Conservation (phyloP, 2,113 vertebrate species). For the Stegostoma tigrinum region DNA sequence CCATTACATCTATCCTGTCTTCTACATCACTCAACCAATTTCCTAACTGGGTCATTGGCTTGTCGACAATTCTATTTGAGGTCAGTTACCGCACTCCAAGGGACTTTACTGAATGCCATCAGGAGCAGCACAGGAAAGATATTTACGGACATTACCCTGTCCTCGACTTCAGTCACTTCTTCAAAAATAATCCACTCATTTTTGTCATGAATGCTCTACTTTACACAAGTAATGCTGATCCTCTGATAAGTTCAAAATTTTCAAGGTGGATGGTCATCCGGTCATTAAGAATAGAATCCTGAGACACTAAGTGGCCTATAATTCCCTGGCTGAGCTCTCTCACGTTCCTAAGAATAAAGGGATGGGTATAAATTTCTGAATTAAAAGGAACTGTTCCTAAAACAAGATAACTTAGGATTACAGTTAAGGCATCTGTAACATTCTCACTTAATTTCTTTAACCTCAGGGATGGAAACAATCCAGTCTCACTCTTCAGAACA, state of each 20-base stretch:
- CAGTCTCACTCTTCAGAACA: too few relatives aligned
- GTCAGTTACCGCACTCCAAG: neutral
- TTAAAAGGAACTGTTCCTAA: neutral
- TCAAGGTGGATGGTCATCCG: neutral
- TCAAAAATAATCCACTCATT: neutral
- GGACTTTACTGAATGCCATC: neutral
- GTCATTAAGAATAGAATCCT: neutral
- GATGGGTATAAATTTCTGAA: neutral
- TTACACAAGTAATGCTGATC: neutral
- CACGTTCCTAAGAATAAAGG: neutral
- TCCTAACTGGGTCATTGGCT: neutral
- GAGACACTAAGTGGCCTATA: neutral
- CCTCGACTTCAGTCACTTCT: neutral
- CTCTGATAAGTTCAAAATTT: neutral
- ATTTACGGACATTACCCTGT: too few relatives aligned
- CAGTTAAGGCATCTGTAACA: too few relatives aligned
- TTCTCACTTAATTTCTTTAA: too few relatives aligned
- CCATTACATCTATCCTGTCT: neutral
- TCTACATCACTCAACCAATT: neutral
- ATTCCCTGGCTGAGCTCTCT: neutral
- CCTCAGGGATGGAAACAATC: too few relatives aligned
- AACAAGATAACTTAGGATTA: too few relatives aligned
- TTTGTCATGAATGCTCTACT: neutral
- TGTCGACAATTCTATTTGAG: neutral
- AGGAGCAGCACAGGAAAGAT: neutral